Base-by-base conservation (phyloP, 1,140 invertebrate genomes). In the Oreohelix idahoensis region DNA sequence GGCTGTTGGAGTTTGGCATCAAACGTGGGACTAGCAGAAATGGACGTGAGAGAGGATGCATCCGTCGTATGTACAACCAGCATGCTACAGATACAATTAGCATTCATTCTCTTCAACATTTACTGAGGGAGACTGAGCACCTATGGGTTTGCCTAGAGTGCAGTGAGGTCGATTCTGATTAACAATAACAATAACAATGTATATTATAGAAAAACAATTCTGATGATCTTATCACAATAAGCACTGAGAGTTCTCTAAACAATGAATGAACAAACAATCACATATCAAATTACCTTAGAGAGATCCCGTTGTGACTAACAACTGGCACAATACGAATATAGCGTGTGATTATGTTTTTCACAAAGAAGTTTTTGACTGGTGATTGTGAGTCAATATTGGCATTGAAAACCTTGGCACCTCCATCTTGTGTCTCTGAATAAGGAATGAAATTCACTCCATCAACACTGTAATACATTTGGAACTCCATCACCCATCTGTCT, bases 301-400 rank as follows among this genome's bases (percentile, higher is more conserved):
- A 20, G 20, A 58, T n/a, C 1, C 53, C 53, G 2, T 58, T 5
- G 53, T 58, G 26, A 58, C 26, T 20, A 20, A 20, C 20, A n/a
- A 58, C 53, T 58, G 53, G 53, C 26, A 58, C 53, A 58, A 58
- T 58, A 15, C 53, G 53, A 58, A 58, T 20, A 23, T 58, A 58
- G 10, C 23, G 53, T 58, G 53, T n/a, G 26, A 58, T 58, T 2
- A 58, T n/a, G 23, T 58, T 58, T n/a, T 58, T 5, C 53, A 23
- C 23, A 58, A 58, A 58, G 53, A 58, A 58, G 26, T 85, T 83
- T n/a, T 23, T 58, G 17, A 58, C 53, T 15, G 23, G 15, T 58
- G 53, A 58, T 11, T 58, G 1, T 58, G 53, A 15, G 53, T 58
- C 53, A 58, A 23, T 58, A 20, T 58, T 58, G 10, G 53, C 53